phyloP scores from a whole-genome alignment of 1,140 invertebrate genomes.

The Zaprionus camerounensis region DNA sequence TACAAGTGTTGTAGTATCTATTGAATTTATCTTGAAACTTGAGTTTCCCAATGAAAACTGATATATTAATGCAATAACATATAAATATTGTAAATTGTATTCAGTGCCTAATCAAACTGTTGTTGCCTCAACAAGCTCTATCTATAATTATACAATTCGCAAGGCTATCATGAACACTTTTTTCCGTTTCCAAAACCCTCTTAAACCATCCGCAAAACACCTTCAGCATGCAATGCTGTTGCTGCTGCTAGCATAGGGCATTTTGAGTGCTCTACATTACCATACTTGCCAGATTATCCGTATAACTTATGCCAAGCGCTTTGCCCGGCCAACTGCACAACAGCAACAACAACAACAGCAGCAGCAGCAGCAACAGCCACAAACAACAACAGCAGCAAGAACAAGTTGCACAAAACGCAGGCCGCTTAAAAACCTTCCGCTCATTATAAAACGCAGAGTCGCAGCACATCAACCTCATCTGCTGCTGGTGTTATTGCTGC shows the following conservation, averaged over 20 bases:
- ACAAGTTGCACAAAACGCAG: constrained; percentile 27
- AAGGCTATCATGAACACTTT: not conserved
- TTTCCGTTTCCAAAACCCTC: not conserved
- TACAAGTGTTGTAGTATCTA: too few relatives aligned
- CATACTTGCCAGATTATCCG: constrained; percentile 43
- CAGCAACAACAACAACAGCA: constrained; percentile 16
- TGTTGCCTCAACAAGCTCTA: not conserved
- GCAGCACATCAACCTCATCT: constrained; percentile 65
- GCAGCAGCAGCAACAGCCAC: not conserved
- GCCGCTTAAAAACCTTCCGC: constrained; percentile 66
- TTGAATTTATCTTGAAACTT: too few relatives aligned
- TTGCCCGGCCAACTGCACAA: constrained; percentile 26
- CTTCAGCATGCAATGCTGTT: constrained; percentile 12
- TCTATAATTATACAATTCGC: not conserved
- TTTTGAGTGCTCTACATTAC: constrained; percentile 44
- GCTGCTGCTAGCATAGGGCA: not conserved
- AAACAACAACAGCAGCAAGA: constrained; percentile 11
- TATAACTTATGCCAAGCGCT: constrained; percentile 39
- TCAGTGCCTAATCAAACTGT: too few relatives aligned
- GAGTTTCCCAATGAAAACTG: too few relatives aligned
- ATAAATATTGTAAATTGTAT: too few relatives aligned
- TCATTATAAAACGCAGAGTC: constrained; percentile 68
- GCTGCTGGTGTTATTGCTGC: constrained; percentile 20
- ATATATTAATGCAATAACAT: too few relatives aligned
- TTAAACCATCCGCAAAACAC: constrained; percentile 14